phyloP scores from a whole-genome alignment of 1,140 invertebrate genomes.

The Ceratitis capitata region DNA sequence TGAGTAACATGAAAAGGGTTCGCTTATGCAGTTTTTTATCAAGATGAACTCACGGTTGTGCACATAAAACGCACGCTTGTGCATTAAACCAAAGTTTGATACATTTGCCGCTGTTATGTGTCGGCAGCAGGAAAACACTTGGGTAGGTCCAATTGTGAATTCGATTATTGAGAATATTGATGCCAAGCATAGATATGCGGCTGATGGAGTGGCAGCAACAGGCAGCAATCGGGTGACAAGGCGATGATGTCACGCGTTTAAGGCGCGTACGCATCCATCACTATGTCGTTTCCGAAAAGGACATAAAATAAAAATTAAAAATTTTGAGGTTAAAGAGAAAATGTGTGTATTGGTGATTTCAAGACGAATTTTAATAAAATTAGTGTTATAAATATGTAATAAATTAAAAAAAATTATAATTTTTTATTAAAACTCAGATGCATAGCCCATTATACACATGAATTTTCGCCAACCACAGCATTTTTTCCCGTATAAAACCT shows the following conservation, averaged over 20 bases:
- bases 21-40: background rate
- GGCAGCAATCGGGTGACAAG: background rate
- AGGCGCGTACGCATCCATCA: too few species aligned
- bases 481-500: background rate
- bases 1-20: background rate
- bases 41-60: background rate
- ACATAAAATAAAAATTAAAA: too few species aligned
- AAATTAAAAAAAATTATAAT: too few species aligned
- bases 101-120: background rate
- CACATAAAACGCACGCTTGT: background rate
- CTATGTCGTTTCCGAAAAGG: too few species aligned
- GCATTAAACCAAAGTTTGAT: background rate
- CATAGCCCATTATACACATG: background rate
- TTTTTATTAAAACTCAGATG: too few species aligned
- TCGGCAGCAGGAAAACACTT: background rate
- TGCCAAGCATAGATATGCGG: background rate
- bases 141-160: background rate
- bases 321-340: too few species aligned
- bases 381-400: too few species aligned
- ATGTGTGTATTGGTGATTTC: too few species aligned
- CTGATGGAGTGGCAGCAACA: background rate
- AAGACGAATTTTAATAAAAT: too few species aligned
- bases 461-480: background rate
- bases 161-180: background rate
- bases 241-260: background rate